Evolutionary conservation across 1,140 invertebrate genomes (phyloP).

Genomic region (Heliconius eleuchia): DNA sequence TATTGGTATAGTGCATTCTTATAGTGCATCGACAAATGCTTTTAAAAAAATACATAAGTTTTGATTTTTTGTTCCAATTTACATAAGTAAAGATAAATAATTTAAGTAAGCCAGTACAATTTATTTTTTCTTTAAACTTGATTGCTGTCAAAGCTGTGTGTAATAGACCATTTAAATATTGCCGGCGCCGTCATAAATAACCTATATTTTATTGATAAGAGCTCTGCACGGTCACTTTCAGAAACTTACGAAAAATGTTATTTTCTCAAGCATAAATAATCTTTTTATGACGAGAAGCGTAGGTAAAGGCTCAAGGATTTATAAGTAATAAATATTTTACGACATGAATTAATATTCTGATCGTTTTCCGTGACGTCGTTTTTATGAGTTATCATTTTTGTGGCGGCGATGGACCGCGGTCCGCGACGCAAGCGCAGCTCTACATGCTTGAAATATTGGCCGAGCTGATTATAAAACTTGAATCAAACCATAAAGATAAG

Average conservation of each 20-base stretch:
- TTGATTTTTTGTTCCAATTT: too few species aligned
- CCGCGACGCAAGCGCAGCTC: conserved; percentile 52
- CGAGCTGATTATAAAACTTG: conserved; percentile 70
- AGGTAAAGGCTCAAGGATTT: conserved; percentile 81
- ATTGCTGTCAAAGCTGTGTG: conserved; percentile 35
- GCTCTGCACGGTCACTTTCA: conserved; percentile 64
- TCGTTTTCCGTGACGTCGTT: conserved; percentile 80
- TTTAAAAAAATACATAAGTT: too few species aligned
- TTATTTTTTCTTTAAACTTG: conserved; percentile 26
- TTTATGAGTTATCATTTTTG: conserved; percentile 80
- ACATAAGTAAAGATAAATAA: neutral
- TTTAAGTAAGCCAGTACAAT: neutral
- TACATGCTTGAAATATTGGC: conserved; percentile 63
- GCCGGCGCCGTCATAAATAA: conserved; percentile 70
- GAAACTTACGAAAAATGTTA: conserved; percentile 79
- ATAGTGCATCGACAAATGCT: too few species aligned
- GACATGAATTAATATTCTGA: conserved; percentile 81
- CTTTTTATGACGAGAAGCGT: conserved; percentile 80
- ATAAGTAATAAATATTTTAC: conserved; percentile 81
- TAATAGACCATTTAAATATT: conserved; percentile 41
- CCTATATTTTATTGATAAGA: conserved; percentile 74
- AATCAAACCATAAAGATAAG: conserved; percentile 67
- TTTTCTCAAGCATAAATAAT: conserved; percentile 80
- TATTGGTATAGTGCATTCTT: too few species aligned
- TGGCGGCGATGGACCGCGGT: conserved; percentile 60